Conservation (phyloP, 2,113 vertebrate species). For the Equus przewalskii region DNA sequence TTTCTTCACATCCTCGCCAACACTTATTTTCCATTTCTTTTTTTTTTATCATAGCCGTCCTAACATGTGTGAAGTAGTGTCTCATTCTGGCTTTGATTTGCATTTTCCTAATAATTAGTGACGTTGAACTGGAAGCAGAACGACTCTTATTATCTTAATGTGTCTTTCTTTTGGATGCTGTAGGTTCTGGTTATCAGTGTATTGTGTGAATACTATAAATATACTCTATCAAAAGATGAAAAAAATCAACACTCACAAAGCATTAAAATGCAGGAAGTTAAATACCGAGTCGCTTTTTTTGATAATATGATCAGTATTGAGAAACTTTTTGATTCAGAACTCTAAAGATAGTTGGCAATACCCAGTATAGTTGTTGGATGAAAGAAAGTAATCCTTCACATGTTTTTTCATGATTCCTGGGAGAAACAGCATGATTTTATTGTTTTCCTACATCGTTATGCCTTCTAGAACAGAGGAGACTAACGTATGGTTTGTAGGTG, state of each 20-base stretch:
- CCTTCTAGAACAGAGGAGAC: slow-evolving; percentile 11
- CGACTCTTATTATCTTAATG: not conserved
- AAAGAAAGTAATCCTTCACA: slow-evolving; percentile 4
- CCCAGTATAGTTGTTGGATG: not conserved
- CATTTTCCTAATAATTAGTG: not conserved
- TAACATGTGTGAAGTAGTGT: not conserved
- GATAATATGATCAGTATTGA: not conserved
- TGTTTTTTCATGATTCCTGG: not conserved
- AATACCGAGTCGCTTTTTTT: not conserved
- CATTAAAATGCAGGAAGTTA: not conserved
- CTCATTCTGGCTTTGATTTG: slow-evolving; percentile 46
- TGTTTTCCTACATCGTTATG: not conserved
- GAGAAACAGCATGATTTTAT: not conserved
- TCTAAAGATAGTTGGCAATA: not conserved
- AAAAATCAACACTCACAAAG: not conserved
- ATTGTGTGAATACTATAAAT: not conserved
- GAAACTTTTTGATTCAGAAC: slow-evolving; percentile 37
- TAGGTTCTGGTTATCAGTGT: not conserved
- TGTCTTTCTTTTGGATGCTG: slow-evolving; percentile 22
- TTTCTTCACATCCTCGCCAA: not conserved
- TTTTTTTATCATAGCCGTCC: not conserved
- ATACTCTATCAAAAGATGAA: not conserved
- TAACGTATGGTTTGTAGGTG: not conserved
- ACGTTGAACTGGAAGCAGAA: slow-evolving; percentile 10
- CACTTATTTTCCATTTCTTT: not conserved